Conservation (phyloP, 2,797 vertebrate species). For the Neosalanx taihuensis region DNA sequence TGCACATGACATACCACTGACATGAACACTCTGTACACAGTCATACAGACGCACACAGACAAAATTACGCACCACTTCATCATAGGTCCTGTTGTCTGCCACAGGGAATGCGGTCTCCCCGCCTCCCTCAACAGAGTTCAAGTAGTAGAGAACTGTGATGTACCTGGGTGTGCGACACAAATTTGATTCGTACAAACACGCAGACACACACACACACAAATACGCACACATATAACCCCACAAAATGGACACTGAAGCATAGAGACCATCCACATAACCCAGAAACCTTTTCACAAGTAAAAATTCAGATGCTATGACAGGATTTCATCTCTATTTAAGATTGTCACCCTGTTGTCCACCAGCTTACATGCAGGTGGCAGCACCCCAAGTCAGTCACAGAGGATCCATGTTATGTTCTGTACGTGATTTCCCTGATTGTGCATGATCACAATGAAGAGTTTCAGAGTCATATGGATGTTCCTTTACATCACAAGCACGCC, state of each 20-base stretch:
- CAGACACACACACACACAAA: slow-evolving; percentile 28
- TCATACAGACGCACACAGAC: slow-evolving; percentile 33
- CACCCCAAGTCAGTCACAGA: too few relatives aligned
- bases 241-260: not conserved
- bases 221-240: slow-evolving; percentile 4
- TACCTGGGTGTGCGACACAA: slow-evolving; percentile 82
- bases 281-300: not conserved
- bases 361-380: too few relatives aligned
- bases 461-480: too few relatives aligned
- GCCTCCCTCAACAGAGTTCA: slow-evolving; percentile 95
- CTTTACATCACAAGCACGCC: too few relatives aligned
- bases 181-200: slow-evolving; percentile 43
- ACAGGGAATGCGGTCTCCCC: slow-evolving; percentile 98
- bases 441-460: too few relatives aligned
- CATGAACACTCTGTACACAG: not conserved
- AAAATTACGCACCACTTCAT: slow-evolving; percentile 87
- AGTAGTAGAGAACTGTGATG: slow-evolving; percentile 96
- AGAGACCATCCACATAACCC: too few relatives aligned
- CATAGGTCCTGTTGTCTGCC: slow-evolving; percentile 97
- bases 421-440: too few relatives aligned
- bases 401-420: too few relatives aligned
- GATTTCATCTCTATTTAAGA: too few relatives aligned
- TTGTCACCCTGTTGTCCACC: too few relatives aligned
- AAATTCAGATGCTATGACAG: too few relatives aligned
- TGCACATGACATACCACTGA: not conserved